phyloP scores from a whole-genome alignment of 2,113 vertebrate genomes.

The Mobula hypostoma region DNA sequence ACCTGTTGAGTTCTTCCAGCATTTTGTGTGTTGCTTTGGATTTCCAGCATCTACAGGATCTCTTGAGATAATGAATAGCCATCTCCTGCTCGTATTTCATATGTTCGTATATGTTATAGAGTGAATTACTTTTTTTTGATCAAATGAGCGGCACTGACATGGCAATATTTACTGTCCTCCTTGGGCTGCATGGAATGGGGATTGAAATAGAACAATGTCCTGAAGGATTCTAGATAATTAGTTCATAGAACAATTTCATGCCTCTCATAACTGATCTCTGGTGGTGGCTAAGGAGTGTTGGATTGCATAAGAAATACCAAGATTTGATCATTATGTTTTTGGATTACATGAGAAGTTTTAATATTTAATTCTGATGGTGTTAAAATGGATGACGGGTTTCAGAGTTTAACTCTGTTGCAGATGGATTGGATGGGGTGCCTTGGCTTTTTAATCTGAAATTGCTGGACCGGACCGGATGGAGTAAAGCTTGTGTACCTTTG shows the following conservation, averaged over 20 bases:
- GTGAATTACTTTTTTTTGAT: too few species aligned
- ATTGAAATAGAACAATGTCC: neutral
- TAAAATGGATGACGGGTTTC: too few species aligned
- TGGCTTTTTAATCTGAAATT: neutral
- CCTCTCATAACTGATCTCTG: neutral
- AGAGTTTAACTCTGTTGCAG: neutral
- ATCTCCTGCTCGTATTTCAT: too few species aligned
- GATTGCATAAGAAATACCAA: neutral
- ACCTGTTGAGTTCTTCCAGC: too few species aligned
- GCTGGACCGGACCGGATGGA: neutral
- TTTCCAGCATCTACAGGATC: too few species aligned
- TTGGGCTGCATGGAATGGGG: neutral
- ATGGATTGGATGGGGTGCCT: neutral
- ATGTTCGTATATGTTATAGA: too few species aligned
- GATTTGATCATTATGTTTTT: neutral
- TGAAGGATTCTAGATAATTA: neutral
- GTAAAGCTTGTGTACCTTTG: neutral
- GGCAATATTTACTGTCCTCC: neutral
- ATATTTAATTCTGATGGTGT: neutral
- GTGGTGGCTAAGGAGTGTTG: neutral
- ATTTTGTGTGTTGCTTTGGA: too few species aligned
- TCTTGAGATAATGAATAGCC: too few species aligned
- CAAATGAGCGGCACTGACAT: neutral
- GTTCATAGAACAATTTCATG: neutral
- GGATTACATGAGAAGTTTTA: neutral